These are phyloP conservation scores for Drosophila subsilvestris DNA, from an alignment of 2,888 invertebrate genomes.

Conservation along the genomic window DNA sequence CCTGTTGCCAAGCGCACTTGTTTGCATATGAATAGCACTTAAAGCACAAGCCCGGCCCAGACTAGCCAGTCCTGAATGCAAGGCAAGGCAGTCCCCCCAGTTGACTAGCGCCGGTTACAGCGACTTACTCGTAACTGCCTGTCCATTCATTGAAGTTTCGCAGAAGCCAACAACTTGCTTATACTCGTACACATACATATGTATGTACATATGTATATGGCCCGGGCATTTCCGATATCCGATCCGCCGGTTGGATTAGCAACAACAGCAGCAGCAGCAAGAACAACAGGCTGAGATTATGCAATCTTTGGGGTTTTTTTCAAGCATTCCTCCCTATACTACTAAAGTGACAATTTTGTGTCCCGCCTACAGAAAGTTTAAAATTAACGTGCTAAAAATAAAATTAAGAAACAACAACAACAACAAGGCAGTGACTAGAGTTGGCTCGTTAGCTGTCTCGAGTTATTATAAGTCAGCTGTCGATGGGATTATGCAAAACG, in stretches of 20 bases:
- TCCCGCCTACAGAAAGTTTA: slow-evolving; percentile 20
- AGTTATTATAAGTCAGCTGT: slow-evolving; percentile 35
- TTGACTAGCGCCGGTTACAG: slow-evolving; percentile 22
- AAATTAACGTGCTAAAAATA: slow-evolving; percentile 49
- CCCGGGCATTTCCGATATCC: slow-evolving; percentile 47
- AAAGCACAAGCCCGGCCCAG: slow-evolving; percentile 11
- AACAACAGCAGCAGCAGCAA: slow-evolving; percentile 7
- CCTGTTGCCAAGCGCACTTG: slow-evolving; percentile 25
- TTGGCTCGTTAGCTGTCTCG: background rate
- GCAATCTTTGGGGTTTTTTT: slow-evolving; percentile 57
- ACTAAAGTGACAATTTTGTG: slow-evolving; percentile 8
- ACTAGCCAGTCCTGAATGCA: no score
- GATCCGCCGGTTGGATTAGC: slow-evolving; percentile 30
- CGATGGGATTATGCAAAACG: slow-evolving; percentile 63
- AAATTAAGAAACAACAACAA: slow-evolving; percentile 42
- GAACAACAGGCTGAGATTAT: slow-evolving; percentile 26
- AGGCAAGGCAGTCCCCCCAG: no score
- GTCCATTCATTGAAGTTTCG: slow-evolving; percentile 39
- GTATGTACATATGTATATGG: slow-evolving; percentile 19
- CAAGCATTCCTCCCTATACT: slow-evolving; percentile 28
- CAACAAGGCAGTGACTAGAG: background rate
- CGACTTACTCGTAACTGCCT: slow-evolving; percentile 15
- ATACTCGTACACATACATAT: no score
- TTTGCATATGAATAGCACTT: slow-evolving; percentile 18
- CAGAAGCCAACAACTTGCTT: background rate